Conservation (phyloP, 2,797 vertebrate genomes). For the Jordanella pulchra region DNA sequence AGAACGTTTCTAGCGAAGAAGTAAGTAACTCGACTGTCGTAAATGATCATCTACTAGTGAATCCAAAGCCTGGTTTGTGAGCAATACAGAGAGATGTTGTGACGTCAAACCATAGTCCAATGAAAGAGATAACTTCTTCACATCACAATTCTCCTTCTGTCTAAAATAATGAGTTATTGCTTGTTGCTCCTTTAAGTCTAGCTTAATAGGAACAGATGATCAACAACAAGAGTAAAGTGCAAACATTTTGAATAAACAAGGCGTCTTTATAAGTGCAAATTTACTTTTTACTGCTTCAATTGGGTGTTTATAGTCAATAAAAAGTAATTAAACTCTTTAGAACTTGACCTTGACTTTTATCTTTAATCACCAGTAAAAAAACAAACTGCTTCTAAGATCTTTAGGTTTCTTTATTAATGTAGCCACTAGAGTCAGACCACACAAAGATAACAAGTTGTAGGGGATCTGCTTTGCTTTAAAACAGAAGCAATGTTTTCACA, state of each 20-base stretch:
- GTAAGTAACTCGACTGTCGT: too few species aligned
- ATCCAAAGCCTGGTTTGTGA: too few species aligned
- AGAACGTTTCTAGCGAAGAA: too few species aligned
- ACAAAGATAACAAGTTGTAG: slow-evolving; percentile 30
- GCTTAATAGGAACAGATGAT: too few species aligned
- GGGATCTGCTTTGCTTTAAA: slow-evolving; percentile 29
- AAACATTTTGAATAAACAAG: not conserved
- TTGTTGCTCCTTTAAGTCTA: too few species aligned
- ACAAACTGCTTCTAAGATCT: slow-evolving; percentile 26
- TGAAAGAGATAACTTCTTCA: too few species aligned
- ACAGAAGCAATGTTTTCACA: slow-evolving; percentile 24
- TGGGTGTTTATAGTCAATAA: slow-evolving; percentile 26
- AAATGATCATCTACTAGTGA: too few species aligned
- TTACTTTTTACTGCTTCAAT: slow-evolving; percentile 20
- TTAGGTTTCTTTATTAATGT: slow-evolving; percentile 19
- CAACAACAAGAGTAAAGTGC: too few species aligned
- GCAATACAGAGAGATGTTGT: too few species aligned
- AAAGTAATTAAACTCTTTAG: slow-evolving; percentile 2
- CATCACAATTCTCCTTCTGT: too few species aligned
- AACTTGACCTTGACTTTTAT: not conserved
- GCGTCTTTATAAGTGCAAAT: slow-evolving; percentile 8
- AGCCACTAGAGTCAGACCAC: slow-evolving; percentile 34
- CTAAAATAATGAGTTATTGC: too few species aligned
- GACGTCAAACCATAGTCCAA: too few species aligned
- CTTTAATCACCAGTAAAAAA: slow-evolving; percentile 3